These are phyloP conservation scores for Gymnocypris eckloni DNA, from an alignment of 2,797 vertebrate species.

Conservation along the genomic window DNA sequence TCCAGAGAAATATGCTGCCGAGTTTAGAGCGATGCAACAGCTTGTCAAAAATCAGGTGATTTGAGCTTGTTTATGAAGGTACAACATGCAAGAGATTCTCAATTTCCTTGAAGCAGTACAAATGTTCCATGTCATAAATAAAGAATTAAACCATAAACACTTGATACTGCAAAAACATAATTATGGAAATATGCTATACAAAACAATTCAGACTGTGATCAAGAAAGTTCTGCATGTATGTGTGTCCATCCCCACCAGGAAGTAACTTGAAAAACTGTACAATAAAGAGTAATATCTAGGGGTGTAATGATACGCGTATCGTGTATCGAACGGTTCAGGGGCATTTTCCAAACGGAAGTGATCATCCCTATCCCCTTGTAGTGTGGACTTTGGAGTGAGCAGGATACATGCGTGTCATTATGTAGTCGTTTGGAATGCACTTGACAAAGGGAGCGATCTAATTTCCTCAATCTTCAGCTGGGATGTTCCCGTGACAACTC, in stretches of 20 bases:
- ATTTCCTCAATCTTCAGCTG: no score
- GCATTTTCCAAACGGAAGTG: no score
- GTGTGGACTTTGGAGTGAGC: no score
- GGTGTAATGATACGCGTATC: no score
- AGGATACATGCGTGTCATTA: no score
- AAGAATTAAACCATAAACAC: conserved; percentile 5
- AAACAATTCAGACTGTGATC: background rate
- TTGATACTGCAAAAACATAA: background rate
- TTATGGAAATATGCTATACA: conserved; percentile 1
- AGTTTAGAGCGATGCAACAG: conserved; percentile 42
- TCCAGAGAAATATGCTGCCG: background rate
- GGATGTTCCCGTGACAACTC: no score
- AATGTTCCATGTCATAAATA: conserved; percentile 3
- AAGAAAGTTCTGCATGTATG: background rate
- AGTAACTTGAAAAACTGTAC: background rate
- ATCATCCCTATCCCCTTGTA: no score
- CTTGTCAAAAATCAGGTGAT: conserved; percentile 38
- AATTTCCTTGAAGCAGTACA: conserved; percentile 55
- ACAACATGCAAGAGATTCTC: conserved; percentile 67
- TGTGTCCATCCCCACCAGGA: background rate
- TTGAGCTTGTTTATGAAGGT: conserved; percentile 50
- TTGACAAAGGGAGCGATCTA: no score
- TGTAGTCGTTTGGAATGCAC: no score
- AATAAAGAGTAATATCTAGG: background rate
- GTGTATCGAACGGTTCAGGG: no score